These are phyloP conservation scores for Chaitophorus viminalis DNA, from an alignment of 2,888 invertebrate genomes.

Conservation along the genomic window DNA sequence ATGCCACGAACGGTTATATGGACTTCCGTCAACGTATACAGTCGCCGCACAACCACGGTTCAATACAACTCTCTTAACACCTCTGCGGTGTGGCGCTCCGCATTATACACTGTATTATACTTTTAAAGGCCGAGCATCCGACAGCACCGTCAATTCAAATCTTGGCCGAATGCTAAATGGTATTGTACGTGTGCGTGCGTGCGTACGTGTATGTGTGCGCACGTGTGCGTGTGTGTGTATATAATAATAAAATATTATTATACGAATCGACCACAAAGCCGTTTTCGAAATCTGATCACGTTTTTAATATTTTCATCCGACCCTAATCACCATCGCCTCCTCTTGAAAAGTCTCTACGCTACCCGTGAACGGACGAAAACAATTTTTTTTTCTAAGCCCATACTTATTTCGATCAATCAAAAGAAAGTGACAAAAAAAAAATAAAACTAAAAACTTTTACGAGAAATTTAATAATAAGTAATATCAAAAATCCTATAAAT, in stretches of 20 bases:
- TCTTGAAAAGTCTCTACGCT: background rate
- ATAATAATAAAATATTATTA: conserved; percentile 11
- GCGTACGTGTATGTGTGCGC: background rate
- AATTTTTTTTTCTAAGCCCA: conserved; percentile 3
- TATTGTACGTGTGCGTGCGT: background rate
- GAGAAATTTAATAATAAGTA: conserved; percentile 48
- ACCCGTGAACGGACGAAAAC: background rate
- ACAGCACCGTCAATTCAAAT: conserved; percentile 8
- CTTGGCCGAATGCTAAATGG: conserved; percentile 26
- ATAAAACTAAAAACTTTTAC: conserved; percentile 20
- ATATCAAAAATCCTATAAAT: conserved; percentile 40
- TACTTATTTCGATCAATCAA: conserved; percentile 27
- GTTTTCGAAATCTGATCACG: conserved; percentile 52
- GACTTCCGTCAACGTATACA: background rate
- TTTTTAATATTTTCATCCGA: conserved; percentile 53
- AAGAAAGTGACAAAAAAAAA: conserved; percentile 2
- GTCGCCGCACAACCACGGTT: background rate
- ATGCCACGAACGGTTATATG: background rate
- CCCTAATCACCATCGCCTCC: conserved; percentile 23
- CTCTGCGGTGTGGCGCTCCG: background rate
- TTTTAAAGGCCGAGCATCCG: background rate
- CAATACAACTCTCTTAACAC: background rate
- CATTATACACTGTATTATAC: background rate
- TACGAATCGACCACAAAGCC: conserved; percentile 1
- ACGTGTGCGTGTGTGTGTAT: background rate